Base-by-base conservation (phyloP, 2,113 vertebrate genomes). In the Neotoma lepida region DNA sequence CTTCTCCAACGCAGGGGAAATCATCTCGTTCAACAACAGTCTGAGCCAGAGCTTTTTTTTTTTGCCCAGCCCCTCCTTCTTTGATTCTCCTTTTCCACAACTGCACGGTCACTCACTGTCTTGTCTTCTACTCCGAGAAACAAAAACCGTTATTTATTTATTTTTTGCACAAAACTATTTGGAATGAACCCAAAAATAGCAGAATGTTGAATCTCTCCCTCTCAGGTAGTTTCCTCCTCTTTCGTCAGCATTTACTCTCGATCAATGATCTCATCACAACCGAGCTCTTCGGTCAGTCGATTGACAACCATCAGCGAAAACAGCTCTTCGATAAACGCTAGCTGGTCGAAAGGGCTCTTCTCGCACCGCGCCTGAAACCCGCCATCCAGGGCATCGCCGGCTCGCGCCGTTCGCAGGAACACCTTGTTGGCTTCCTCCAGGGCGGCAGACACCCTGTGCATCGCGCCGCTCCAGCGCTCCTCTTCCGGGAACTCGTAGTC, bases 291-390 rank as follows among this genome's bases (percentile, higher is more conserved):
- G 74, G 96, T 97, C 85, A 97, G 96, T 24, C 96, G 96, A 46
- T 96, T 97, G 95, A 97, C 96, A 3, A 97, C 96, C 97, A 97
- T 97, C 1, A 97, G 97, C 5, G 96, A 97, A 44, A 97, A 97
- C 5, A 97, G 96, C 96, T 97, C 97, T n/a, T 96, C 96, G 73
- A 97, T 97, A 35, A 97, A 97, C 1, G 96, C 96, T 18, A 97
- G 6, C 91, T 97, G 96, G 20, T 97, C 96, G 10, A 97, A 97
- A 28, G 96, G 96, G 70, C 96, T 97, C 94, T 97, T 97, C 95
- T 97, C 97, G 12, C 94, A 95, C 15, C 95, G 97, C 94, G 96
- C 86, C 81, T 89, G 97, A 18, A 96, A 97, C 2, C 95, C 96
- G 44, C 95, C 96, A 9, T 96, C 96, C 91, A 88, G 93, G 22